Conservation (phyloP, 2,113 vertebrate genomes). For the Neomonachus schauinslandi region DNA sequence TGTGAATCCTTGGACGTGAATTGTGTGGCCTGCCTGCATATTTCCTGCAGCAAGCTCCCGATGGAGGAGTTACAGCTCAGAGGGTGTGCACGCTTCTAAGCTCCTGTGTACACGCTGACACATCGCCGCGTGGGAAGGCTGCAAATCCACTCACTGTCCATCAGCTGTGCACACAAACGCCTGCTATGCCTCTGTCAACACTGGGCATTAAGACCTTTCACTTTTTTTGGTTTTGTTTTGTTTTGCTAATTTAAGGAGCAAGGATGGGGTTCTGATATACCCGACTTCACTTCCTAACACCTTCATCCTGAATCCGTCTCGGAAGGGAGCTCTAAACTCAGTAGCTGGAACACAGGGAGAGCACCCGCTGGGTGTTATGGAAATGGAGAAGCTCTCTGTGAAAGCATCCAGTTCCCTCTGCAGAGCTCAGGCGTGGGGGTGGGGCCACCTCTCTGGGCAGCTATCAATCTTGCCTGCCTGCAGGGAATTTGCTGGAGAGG, state of each 20-base stretch:
- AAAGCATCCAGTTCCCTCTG: too few relatives aligned
- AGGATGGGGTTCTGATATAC: background rate
- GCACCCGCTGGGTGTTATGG: rapidly evolving
- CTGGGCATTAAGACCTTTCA: background rate
- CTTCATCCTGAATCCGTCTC: background rate
- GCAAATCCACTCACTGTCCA: rapidly evolving
- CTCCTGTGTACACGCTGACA: rapidly evolving
- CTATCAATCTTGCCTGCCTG: background rate
- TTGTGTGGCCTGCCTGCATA: background rate
- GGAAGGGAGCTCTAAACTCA: rapidly evolving
- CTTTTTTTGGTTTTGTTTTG: background rate
- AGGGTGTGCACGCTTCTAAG: background rate
- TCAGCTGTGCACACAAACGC: rapidly evolving
- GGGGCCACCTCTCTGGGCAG: rapidly evolving
- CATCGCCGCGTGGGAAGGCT: rapidly evolving
- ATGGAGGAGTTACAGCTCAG: background rate
- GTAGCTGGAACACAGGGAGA: rapidly evolving
- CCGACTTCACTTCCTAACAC: background rate
- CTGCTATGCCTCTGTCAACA: background rate
- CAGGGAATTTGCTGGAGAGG: background rate
- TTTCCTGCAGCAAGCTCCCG: background rate
- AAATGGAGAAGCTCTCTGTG: rapidly evolving
- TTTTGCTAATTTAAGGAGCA: background rate
- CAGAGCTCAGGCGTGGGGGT: background rate
- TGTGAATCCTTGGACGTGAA: background rate